Evolutionary conservation across 2,113 vertebrate species (phyloP).

Genomic region (Grantiella picta): DNA sequence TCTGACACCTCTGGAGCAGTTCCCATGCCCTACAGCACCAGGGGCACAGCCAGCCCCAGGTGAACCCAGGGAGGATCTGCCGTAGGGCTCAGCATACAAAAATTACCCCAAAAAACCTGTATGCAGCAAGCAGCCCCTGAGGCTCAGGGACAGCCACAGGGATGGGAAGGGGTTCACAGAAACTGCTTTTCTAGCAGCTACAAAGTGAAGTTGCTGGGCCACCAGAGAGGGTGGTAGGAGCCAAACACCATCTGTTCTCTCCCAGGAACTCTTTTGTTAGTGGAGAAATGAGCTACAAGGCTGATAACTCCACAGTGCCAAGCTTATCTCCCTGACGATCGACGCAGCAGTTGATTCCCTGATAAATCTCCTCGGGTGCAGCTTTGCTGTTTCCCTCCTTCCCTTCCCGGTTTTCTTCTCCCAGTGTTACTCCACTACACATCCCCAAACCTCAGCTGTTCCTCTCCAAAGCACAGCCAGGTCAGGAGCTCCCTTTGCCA

Average conservation of each 20-base stretch:
- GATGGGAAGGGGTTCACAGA: neutral
- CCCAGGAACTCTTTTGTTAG: neutral
- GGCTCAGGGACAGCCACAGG: rapidly evolving
- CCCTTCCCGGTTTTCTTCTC: neutral
- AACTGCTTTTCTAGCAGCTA: neutral
- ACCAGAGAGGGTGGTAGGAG: neutral
- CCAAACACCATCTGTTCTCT: slow-evolving; percentile 28
- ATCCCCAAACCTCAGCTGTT: neutral
- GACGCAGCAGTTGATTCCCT: rapidly evolving
- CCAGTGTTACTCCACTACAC: rapidly evolving
- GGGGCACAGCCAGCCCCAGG: neutral
- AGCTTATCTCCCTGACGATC: neutral
- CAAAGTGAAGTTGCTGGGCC: neutral
- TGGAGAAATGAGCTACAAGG: neutral
- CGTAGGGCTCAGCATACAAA: neutral
- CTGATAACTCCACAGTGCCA: neutral
- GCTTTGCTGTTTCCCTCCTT: neutral
- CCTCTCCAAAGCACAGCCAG: neutral
- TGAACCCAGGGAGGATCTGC: rapidly evolving
- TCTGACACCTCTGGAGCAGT: rapidly evolving
- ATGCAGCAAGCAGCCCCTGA: neutral
- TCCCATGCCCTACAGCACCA: rapidly evolving
- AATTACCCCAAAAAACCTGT: rapidly evolving
- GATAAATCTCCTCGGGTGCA: neutral
- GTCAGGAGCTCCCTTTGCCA: neutral